These are phyloP conservation scores for Lycophotia porphyrea DNA, from an alignment of 2,888 invertebrate species.

Conservation along the genomic window DNA sequence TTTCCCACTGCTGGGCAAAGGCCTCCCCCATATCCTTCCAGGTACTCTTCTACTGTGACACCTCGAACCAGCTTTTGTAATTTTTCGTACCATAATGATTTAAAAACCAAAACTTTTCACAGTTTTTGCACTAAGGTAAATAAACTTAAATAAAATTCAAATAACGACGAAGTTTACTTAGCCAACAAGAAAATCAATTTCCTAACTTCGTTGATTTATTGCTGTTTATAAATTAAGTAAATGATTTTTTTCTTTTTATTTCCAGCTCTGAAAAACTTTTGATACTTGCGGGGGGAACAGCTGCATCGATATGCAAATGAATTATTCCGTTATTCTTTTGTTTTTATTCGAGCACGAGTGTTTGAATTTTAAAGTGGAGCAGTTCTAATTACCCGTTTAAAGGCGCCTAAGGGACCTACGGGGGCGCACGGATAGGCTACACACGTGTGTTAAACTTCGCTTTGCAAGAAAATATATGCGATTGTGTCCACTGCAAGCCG, in stretches of 20 bases:
- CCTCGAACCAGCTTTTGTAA: no score
- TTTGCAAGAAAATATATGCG: no score
- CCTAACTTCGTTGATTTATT: background rate
- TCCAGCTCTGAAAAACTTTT: background rate
- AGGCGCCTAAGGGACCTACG: no score
- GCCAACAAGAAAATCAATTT: background rate
- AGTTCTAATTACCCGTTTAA: constrained; percentile 9
- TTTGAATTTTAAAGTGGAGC: constrained; percentile 22
- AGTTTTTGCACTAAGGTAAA: background rate
- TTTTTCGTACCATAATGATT: background rate
- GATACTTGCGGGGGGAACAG: background rate
- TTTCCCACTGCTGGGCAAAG: no score
- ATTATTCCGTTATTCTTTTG: constrained; percentile 25
- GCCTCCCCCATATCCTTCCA: no score
- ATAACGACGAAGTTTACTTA: background rate
- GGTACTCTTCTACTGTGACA: no score
- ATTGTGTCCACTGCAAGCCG: no score
- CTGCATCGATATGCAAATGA: constrained; percentile 19
- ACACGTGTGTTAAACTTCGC: no score
- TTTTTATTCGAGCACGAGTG: constrained; percentile 7
- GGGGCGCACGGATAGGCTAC: no score
- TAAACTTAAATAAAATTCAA: background rate
- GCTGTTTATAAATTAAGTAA: background rate
- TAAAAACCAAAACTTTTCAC: background rate
- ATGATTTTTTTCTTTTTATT: no score